Conservation (phyloP, 1,140 invertebrate genomes). For the Lasioglossum baleicum region DNA sequence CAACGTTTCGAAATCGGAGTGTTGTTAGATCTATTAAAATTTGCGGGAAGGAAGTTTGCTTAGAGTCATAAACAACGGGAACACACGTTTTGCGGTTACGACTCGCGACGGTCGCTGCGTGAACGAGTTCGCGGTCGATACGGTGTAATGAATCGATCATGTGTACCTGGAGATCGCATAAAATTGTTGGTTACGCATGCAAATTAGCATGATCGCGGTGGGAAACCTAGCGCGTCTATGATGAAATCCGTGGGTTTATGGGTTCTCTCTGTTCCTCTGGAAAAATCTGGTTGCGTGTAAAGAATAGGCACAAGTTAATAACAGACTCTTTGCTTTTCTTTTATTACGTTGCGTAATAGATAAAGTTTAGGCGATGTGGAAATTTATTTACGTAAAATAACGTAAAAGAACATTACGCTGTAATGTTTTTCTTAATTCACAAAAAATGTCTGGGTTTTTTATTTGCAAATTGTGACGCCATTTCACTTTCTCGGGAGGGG, state of each 20-base stretch:
- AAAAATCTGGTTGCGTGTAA: neutral
- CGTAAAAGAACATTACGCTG: no score
- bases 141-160: neutral
- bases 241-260: slow-evolving; percentile 14
- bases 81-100: neutral
- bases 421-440: no score
- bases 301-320: neutral
- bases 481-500: no score
- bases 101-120: neutral
- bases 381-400: no score
- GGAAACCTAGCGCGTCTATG: slow-evolving; percentile 16
- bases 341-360: no score
- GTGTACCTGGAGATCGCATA: slow-evolving; percentile 4
- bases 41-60: no score
- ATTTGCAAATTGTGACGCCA: no score
- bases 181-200: slow-evolving; percentile 30
- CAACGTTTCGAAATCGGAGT: no score
- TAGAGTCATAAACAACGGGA: neutral
- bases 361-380: no score
- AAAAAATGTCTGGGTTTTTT: no score
- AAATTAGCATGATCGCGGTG: slow-evolving; percentile 24
- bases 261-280: neutral
- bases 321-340: neutral
- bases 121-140: slow-evolving; percentile 4
- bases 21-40: no score